Percentiles rank a stretch among this genome's conserved stretches.
These are phyloP conservation scores for Cyprinodon tularosa DNA, from an alignment of 2,113 vertebrate species.

Conservation along the genomic window DNA sequence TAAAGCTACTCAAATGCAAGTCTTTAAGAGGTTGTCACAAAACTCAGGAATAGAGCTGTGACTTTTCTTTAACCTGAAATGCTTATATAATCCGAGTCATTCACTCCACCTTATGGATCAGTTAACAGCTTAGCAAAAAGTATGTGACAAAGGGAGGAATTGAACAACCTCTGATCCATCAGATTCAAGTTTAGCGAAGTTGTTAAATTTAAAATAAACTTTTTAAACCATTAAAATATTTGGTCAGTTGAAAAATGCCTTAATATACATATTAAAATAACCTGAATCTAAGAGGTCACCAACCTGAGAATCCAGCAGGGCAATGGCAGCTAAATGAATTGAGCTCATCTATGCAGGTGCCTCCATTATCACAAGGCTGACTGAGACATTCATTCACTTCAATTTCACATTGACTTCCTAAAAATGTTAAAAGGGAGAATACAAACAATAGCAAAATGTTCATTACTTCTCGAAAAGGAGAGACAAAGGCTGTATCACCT, in stretches of 20 bases:
- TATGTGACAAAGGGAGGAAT: neutral
- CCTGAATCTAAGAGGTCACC: neutral
- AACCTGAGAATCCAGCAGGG: slow-evolving; percentile 80
- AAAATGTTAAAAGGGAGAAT: slow-evolving; percentile 50
- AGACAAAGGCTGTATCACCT: slow-evolving; percentile 29
- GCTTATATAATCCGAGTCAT: too few species aligned
- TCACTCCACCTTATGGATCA: neutral
- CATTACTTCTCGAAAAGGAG: slow-evolving; percentile 16
- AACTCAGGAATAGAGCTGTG: neutral
- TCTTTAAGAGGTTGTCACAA: neutral
- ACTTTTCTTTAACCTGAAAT: neutral
- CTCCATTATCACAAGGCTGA: slow-evolving; percentile 78
- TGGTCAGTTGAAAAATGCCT: neutral
- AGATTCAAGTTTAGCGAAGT: neutral
- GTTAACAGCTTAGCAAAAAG: neutral
- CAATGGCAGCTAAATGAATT: slow-evolving; percentile 81
- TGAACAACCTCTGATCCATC: neutral
- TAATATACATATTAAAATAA: neutral
- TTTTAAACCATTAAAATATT: neutral
- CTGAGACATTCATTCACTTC: slow-evolving; percentile 84
- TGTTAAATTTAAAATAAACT: neutral
- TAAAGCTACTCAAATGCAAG: neutral
- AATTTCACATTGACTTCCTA: slow-evolving; percentile 83
- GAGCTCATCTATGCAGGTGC: slow-evolving; percentile 78
- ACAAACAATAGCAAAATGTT: neutral